Conservation (phyloP, 2,888 invertebrate species). For the Drosophila koepferae region DNA sequence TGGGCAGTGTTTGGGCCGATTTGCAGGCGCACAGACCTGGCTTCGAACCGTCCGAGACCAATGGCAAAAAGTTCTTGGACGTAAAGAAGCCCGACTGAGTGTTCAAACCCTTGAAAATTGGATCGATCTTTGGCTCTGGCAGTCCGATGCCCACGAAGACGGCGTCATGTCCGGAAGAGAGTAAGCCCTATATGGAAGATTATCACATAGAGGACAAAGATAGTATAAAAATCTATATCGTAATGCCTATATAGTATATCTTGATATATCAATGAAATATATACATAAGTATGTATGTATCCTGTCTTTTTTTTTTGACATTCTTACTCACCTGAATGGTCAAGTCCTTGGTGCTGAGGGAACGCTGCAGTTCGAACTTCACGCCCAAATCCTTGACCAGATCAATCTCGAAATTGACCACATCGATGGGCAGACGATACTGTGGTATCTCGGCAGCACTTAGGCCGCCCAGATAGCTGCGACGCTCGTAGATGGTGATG, state of each 20-base stretch:
- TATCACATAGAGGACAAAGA: no score
- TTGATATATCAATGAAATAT: background rate
- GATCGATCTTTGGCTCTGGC: constrained; percentile 93
- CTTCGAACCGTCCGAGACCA: constrained; percentile 95
- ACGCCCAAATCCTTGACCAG: constrained; percentile 97
- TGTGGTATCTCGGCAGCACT: constrained; percentile 98
- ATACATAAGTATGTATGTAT: background rate
- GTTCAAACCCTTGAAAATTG: constrained; percentile 91
- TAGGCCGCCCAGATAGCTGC: constrained; percentile 94
- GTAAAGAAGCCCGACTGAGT: constrained; percentile 96
- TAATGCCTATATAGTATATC: background rate
- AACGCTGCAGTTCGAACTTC: constrained; percentile 91
- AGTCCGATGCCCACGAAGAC: constrained; percentile 95
- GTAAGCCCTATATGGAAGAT: constrained; percentile 86
- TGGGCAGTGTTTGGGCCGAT: constrained; percentile 88
- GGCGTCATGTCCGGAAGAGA: constrained; percentile 89
- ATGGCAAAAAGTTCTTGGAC: constrained; percentile 96
- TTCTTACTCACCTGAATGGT: constrained; percentile 88
- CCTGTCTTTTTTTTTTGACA: no score
- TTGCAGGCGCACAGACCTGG: constrained; percentile 94
- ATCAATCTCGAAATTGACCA: constrained; percentile 96
- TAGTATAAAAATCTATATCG: no score
- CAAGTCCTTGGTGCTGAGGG: constrained; percentile 90
- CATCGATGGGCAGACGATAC: constrained; percentile 96
- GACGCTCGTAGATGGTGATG: constrained; percentile 96